phyloP scores from a whole-genome alignment of 53 echinoderm and acorn worm species.

The Luidia sarsii region DNA sequence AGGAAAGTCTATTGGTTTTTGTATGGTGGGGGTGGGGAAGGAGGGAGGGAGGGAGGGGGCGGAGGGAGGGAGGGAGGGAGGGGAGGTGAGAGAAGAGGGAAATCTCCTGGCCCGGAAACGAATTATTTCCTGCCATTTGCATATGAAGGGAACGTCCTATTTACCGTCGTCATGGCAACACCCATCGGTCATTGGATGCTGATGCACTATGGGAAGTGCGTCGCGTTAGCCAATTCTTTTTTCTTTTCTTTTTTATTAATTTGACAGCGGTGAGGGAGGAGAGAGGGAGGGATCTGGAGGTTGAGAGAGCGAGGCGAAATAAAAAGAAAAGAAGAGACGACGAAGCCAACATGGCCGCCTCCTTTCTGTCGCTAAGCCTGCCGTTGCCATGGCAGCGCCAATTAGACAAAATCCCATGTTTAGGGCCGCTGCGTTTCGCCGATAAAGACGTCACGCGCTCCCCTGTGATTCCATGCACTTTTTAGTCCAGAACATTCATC shows the following conservation, averaged over 20 bases:
- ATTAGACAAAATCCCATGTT: not conserved
- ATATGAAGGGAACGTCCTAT: slow-evolving; percentile 35
- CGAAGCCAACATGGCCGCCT: slow-evolving; percentile 24
- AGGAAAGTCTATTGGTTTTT: too few relatives aligned
- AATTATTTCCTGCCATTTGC: slow-evolving; percentile 59
- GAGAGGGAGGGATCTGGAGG: not conserved
- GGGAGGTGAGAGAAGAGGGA: too few relatives aligned
- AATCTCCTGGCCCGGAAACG: slow-evolving; percentile 27
- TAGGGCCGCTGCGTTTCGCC: too few relatives aligned
- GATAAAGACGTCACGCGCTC: too few relatives aligned
- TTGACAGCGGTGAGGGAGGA: not conserved
- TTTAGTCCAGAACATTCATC: too few relatives aligned
- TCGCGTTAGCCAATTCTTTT: not conserved
- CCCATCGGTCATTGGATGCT: too few relatives aligned
- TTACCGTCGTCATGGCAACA: slow-evolving; percentile 49
- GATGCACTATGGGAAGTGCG: too few relatives aligned
- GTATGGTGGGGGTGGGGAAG: too few relatives aligned
- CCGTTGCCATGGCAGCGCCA: slow-evolving; percentile 17
- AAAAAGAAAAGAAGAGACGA: not conserved
- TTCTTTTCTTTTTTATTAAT: not conserved
- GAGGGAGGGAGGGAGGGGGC: too few relatives aligned
- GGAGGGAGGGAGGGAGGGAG: too few relatives aligned
- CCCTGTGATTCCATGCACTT: too few relatives aligned
- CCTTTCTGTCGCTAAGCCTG: slow-evolving; percentile 17
- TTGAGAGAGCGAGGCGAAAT: not conserved